Conservation (phyloP, 2,797 vertebrate genomes). For the Rhinichthys osculus region DNA sequence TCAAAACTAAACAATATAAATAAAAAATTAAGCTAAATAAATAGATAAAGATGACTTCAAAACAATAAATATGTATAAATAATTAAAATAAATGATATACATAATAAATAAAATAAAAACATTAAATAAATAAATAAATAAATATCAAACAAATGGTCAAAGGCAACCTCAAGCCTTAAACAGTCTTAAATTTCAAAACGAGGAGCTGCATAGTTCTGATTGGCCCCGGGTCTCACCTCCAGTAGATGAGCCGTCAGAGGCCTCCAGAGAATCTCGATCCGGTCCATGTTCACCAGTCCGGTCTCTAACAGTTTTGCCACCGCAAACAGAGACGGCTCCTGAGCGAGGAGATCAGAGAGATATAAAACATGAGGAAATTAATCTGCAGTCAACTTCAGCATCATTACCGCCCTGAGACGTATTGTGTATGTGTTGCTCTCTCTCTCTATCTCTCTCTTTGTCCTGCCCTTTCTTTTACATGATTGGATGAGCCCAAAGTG, state of each 20-base stretch:
- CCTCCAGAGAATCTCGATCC: constrained; percentile 98
- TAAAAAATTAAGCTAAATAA: background rate
- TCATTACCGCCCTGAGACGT: too few species aligned
- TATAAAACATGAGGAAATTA: background rate
- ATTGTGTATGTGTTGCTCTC: too few species aligned
- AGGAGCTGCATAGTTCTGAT: background rate
- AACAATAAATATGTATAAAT: background rate
- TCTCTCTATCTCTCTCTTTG: too few species aligned
- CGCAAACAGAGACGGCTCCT: constrained; percentile 98
- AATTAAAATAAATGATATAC: background rate
- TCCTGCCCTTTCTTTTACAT: too few species aligned
- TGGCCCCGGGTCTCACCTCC: constrained; percentile 82
- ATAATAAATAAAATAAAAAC: background rate
- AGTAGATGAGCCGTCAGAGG: constrained; percentile 94
- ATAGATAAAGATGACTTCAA: background rate
- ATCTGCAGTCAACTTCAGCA: background rate
- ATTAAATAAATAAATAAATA: background rate
- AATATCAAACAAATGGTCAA: background rate
- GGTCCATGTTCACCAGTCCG: constrained; percentile 96
- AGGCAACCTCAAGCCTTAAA: background rate
- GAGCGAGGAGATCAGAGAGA: constrained; percentile 12
- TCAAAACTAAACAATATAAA: background rate
- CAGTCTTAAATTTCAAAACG: background rate
- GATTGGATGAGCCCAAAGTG: too few species aligned
- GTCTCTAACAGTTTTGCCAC: constrained; percentile 98